Conservation (phyloP, 2,888 invertebrate genomes). For the Calameuta filiformis region DNA sequence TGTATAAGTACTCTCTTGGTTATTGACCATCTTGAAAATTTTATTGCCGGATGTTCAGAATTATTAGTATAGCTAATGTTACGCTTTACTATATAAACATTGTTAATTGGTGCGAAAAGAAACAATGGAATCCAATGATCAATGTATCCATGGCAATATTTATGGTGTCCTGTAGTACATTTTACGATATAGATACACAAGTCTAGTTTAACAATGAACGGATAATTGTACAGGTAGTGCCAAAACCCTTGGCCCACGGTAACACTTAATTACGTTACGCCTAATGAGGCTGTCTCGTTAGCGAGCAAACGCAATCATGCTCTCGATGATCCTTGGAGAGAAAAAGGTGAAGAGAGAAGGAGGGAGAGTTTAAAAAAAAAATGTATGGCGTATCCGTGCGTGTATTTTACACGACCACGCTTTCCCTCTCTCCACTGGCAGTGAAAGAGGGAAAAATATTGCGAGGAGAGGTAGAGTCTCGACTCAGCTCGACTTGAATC, state of each 20-base stretch:
- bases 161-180: not conserved
- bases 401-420: constrained; percentile 5
- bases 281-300: not conserved
- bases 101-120: not conserved
- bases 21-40: not conserved
- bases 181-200: not conserved
- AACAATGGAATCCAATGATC: not conserved
- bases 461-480: not conserved
- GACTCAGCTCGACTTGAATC: constrained; percentile 23
- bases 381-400: constrained; percentile 9
- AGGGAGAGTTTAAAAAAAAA: not conserved
- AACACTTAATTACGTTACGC: not conserved
- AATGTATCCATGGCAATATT: not conserved
- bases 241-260: not conserved
- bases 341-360: constrained; percentile 11
- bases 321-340: not conserved
- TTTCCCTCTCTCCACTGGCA: not conserved
- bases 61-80: not conserved
- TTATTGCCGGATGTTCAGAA: not conserved
- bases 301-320: not conserved
- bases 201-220: not conserved
- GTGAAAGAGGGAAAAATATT: constrained; percentile 1
- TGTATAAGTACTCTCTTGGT: not conserved
- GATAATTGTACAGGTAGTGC: not conserved
- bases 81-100: not conserved